Evolutionary conservation across 2,797 vertebrate genomes (phyloP).

Genomic region (Phoebastria nigripes): DNA sequence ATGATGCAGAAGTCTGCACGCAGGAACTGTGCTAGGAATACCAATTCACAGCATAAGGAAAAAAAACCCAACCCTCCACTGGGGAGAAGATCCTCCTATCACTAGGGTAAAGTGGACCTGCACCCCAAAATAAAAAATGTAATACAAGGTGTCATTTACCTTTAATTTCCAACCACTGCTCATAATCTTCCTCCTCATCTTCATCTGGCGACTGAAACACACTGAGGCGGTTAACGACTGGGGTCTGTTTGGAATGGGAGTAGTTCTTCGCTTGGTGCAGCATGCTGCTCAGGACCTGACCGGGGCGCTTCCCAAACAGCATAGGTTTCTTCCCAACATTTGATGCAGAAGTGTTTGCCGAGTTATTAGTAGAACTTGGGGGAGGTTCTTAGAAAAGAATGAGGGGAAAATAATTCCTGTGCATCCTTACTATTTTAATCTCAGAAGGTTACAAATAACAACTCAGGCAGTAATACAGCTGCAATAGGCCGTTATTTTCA

Average conservation of each 20-base stretch:
- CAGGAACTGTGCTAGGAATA: not conserved
- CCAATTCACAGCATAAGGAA: fast-evolving
- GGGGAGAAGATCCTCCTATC: not conserved
- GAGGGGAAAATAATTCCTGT: not conserved
- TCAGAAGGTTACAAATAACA: not conserved
- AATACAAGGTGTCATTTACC: conserved; percentile 73
- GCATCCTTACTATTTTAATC: not conserved
- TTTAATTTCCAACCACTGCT: conserved; percentile 92
- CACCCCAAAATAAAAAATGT: not conserved
- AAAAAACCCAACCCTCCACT: not conserved
- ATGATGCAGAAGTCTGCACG: fast-evolving
- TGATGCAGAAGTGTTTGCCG: conserved; percentile 13
- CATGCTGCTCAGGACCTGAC: conserved; percentile 84
- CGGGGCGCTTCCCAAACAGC: conserved; percentile 83
- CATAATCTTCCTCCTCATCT: conserved; percentile 84
- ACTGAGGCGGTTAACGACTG: conserved; percentile 83
- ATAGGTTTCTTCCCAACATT: conserved; percentile 75
- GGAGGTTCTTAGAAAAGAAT: conserved; percentile 35
- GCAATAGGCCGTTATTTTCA: not conserved
- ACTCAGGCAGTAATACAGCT: not conserved
- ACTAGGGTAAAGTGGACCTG: fast-evolving
- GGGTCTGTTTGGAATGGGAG: conserved; percentile 83
- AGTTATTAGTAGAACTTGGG: not conserved
- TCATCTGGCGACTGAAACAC: conserved; percentile 92
- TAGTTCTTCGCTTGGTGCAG: conserved; percentile 87